A percentile compares a stretch with the other conserved stretches of the same genome.
These are phyloP conservation scores for Piaya cayana DNA, from an alignment of 2,113 vertebrate species.

Conservation along the genomic window DNA sequence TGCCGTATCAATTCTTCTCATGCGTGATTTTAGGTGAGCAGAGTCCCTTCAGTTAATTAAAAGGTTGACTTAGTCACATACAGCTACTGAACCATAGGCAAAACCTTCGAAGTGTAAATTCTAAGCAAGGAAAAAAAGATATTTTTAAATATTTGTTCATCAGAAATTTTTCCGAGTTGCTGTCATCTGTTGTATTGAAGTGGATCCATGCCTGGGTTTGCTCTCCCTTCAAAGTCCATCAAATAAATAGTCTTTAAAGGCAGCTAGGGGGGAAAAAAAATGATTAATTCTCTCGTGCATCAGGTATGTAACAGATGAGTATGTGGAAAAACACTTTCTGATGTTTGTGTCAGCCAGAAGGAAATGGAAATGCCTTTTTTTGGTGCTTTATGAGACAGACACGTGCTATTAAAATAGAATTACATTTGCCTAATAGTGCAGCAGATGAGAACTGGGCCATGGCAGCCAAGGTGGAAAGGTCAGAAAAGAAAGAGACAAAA, in stretches of 20 bases:
- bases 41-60: constrained; percentile 28
- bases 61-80: background rate
- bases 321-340: background rate
- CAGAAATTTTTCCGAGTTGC: background rate
- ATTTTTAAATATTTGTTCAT: background rate
- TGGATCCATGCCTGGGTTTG: background rate
- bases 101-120: background rate
- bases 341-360: background rate
- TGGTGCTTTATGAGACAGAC: background rate
- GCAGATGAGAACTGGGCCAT: background rate
- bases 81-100: background rate
- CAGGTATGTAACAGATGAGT: background rate
- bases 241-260: background rate
- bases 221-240: background rate
- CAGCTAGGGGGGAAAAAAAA: background rate
- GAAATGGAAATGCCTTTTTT: background rate
- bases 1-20: background rate
- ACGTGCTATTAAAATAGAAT: background rate
- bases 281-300: background rate
- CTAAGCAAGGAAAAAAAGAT: background rate
- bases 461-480: background rate
- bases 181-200: background rate
- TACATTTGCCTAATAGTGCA: background rate
- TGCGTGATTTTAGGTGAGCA: background rate
- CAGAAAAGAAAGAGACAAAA: background rate